Percentiles rank a stretch among this genome's conserved stretches.
These are phyloP conservation scores for Cheilosia impressa DNA, from an alignment of 2,888 invertebrate genomes.

Conservation along the genomic window DNA sequence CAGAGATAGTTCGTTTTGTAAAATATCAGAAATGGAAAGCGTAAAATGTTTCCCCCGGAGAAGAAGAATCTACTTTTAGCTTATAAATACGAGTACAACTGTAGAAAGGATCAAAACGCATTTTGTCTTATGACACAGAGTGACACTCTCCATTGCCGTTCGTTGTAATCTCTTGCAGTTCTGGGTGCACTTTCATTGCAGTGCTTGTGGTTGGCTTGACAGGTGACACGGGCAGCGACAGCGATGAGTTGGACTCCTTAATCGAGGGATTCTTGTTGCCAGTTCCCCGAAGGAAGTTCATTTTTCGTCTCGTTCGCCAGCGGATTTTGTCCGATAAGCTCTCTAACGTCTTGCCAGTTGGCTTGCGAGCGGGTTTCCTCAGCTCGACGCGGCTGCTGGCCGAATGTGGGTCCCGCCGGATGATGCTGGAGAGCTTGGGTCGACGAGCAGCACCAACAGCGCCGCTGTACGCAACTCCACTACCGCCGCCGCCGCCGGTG, in stretches of 20 bases:
- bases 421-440: constrained; percentile 79
- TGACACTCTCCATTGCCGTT: constrained; percentile 63
- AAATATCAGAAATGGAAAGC: constrained; percentile 52
- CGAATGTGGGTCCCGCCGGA: constrained; percentile 73
- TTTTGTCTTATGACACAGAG: constrained; percentile 63
- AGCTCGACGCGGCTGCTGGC: constrained; percentile 67
- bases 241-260: constrained; percentile 62
- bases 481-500: constrained; percentile 74
- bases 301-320: constrained; percentile 69
- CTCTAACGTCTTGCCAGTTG: constrained; percentile 65
- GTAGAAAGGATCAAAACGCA: constrained; percentile 2
- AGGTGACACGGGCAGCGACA: constrained; percentile 62
- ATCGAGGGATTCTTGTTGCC: constrained; percentile 65
- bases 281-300: constrained; percentile 66
- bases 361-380: constrained; percentile 60
- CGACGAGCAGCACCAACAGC: constrained; percentile 75
- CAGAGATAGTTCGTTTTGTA: constrained; percentile 20
- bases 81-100: constrained; percentile 17
- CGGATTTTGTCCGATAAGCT: constrained; percentile 73
- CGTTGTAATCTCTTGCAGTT: constrained; percentile 69
- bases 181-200: constrained; percentile 47
- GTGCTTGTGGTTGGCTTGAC: constrained; percentile 44
- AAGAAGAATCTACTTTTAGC: constrained; percentile 17
- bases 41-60: constrained; percentile 65
- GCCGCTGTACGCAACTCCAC: constrained; percentile 77